phyloP scores from a whole-genome alignment of 2,888 invertebrate species.

The Actias luna region DNA sequence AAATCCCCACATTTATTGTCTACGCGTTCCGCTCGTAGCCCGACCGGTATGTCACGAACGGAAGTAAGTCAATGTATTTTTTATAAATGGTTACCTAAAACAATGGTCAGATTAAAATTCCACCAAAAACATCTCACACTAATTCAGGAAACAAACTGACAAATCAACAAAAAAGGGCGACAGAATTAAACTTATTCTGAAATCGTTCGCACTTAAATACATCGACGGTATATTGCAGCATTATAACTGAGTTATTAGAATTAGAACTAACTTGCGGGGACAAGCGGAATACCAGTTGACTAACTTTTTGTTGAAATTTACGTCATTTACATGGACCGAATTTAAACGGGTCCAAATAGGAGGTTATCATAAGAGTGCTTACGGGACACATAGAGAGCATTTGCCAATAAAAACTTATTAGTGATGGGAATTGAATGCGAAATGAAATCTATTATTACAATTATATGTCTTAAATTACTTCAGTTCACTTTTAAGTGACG shows the following conservation, averaged over 20 bases:
- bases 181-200: not conserved
- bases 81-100: too few relatives aligned
- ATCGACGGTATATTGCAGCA: not conserved
- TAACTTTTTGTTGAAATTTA: conserved; percentile 9
- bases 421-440: conserved; percentile 34
- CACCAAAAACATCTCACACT: too few relatives aligned
- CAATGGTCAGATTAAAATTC: too few relatives aligned
- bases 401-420: conserved; percentile 43
- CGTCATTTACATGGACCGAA: not conserved
- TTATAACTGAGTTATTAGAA: not conserved
- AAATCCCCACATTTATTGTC: too few relatives aligned
- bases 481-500: too few relatives aligned
- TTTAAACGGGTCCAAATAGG: conserved; percentile 2
- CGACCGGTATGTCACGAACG: too few relatives aligned
- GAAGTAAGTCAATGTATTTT: too few relatives aligned
- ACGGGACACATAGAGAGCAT: conserved; percentile 47
- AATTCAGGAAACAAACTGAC: too few relatives aligned
- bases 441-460: too few relatives aligned
- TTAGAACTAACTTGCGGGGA: not conserved
- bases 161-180: not conserved
- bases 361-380: conserved; percentile 17
- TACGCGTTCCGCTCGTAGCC: too few relatives aligned
- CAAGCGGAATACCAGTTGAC: not conserved
- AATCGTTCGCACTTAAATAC: not conserved
- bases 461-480: not conserved